phyloP scores from a whole-genome alignment of 2,888 invertebrate species.

The Cephus rjabovi region DNA sequence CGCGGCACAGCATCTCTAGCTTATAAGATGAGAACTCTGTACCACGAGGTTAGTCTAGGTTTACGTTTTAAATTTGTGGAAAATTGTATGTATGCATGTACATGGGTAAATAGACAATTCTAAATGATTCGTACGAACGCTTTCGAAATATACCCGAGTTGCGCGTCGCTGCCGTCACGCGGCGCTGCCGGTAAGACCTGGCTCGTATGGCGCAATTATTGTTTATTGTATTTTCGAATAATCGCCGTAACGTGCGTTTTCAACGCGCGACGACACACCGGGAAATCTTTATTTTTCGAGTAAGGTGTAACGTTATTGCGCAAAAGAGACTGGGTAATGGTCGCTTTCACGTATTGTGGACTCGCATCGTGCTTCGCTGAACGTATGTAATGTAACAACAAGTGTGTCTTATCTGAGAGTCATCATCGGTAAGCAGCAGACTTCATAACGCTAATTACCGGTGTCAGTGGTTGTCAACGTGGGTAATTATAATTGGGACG shows the following conservation, averaged over 20 bases:
- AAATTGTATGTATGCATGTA: background rate
- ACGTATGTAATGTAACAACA: slow-evolving; percentile 53
- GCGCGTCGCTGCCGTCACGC: background rate
- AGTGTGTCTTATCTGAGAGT: slow-evolving; percentile 51
- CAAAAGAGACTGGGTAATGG: slow-evolving; percentile 61
- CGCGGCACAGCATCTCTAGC: slow-evolving; percentile 26
- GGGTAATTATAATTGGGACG: background rate
- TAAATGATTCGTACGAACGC: background rate
- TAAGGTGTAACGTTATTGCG: slow-evolving; percentile 42
- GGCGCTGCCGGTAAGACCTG: background rate
- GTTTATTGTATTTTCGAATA: background rate
- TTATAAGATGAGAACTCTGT: background rate
- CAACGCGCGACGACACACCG: background rate
- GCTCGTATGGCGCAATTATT: background rate
- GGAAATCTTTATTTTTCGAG: background rate
- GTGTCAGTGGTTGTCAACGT: slow-evolving; percentile 54
- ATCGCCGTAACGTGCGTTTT: background rate
- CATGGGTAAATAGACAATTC: background rate
- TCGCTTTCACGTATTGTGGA: slow-evolving; percentile 63
- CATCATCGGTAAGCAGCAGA: slow-evolving; percentile 54
- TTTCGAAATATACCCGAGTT: background rate
- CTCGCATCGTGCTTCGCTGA: slow-evolving; percentile 47
- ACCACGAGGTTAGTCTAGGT: background rate
- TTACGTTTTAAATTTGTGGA: background rate
- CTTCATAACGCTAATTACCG: slow-evolving; percentile 65